Conservation (phyloP, 2,888 invertebrate species). For the Therioaphis trifolii region DNA sequence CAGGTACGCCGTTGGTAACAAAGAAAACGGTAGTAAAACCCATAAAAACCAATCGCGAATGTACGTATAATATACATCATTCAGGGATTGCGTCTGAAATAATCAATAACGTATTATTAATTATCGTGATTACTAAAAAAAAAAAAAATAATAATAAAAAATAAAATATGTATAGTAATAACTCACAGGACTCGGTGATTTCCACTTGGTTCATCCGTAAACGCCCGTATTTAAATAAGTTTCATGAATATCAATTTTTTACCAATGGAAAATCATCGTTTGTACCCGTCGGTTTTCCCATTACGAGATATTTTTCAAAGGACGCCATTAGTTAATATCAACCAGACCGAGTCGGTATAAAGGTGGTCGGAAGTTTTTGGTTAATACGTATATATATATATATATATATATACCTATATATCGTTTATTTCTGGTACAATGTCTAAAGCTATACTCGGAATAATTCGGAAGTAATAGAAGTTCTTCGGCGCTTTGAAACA, state of each 20-base stretch:
- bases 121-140: background rate
- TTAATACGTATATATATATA: background rate
- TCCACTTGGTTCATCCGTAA: background rate
- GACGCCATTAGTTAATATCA: conserved; percentile 6
- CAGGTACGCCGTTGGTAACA: background rate
- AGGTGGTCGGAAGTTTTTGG: background rate
- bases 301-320: background rate
- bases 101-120: background rate
- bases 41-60: background rate
- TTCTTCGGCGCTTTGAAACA: background rate
- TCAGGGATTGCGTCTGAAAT: background rate
- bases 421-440: background rate
- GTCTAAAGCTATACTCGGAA: background rate
- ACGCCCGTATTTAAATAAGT: background rate
- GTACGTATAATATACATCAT: background rate
- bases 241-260: conserved; percentile 4
- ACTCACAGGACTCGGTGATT: background rate
- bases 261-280: background rate
- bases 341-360: background rate
- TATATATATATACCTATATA: background rate
- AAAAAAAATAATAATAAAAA: too few relatives aligned
- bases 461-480: background rate
- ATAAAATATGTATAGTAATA: too few relatives aligned
- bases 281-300: background rate
- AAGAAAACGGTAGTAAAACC: background rate